Base-by-base conservation (phyloP, 2,113 vertebrate species). In the Pimephales promelas region DNA sequence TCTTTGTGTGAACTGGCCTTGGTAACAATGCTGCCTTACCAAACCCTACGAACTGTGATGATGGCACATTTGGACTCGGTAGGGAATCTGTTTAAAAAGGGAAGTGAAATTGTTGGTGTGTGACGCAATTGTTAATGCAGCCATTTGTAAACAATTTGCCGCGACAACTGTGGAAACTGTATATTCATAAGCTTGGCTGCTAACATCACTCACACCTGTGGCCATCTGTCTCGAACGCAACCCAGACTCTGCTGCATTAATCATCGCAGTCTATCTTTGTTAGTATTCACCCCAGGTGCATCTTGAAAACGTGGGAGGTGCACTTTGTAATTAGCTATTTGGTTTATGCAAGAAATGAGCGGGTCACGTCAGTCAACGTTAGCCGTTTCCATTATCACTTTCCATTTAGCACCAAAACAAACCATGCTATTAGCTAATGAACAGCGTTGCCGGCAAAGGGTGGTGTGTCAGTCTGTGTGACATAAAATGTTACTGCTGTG, bases 141-240 rank as follows among this genome's bases (percentile, higher is more conserved):
- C 52, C 43, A 64, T 73, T 85, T 89, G 75, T 83, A 81, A 52
- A 18, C 49, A 43, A 85, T 47, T 31, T 70, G 62, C 26, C 66
- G 47, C 28, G 68, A 87, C 36, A 72, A 73, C 52, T 13, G 14
- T n/a, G 77, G 45, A 68, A 84, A 87, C n/a, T n/a, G n/a, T n/a
- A 79, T 83, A 87, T 87, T 79, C 86, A 84, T 74, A 71, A 79
- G 54, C 74, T 34, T 79, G 79, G 79, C 56, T 59, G 47, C 22
- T 68, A 83, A 52, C n/a, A 18, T 84, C 61, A 26, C 9, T 36
- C 40, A 49, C 85, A 85, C 83, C 79, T 85, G 86, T 59, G 70
- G n/a, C 85, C 75, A 83, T 88, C 83, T 85, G 74, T 85, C 74
- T 80, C 28, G 26, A 74, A 87, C 18, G 3, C 57, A 59, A 84